Base-by-base conservation (phyloP, 2,797 vertebrate species). In the Florisuga fusca region DNA sequence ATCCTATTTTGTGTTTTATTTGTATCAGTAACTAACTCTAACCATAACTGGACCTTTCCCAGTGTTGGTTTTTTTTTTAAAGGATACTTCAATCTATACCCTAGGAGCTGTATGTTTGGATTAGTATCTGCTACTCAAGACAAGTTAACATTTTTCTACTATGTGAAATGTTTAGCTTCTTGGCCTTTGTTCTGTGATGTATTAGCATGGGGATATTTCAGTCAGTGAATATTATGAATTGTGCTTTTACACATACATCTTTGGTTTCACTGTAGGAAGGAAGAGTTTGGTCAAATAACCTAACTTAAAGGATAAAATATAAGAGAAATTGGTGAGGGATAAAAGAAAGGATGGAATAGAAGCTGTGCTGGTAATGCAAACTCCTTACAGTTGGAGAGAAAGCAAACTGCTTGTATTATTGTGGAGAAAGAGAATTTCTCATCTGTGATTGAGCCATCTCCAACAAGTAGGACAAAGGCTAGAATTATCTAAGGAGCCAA, bases 51-150 rank as follows among this genome's bases (percentile, higher is more conserved):
- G 26, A 5, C 10, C 63, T 33, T 87, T 11, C 11, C 15, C 15
- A 26, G 6, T 48, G 15, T 38, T 38, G 43, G 16, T 18, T 45
- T 45, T 15, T 48, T 63, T 27, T 81, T 55, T 90, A 79, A 58
- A 10, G 2, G 1, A 1, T 20, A 5, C 20, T 19, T 66, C 14
- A 26, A 1, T 4, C 7, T 77, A 2, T 43, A 4, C 11, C 51
- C 14, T 46, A 22, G 21, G 41, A 58, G 8, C n/a, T 51, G 7
- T 43, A 29, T 5, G 7, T 50, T 43, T 76, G 23, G 12, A 48
- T 85, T 51, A 9, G 10, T 58, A 76, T 62, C 73, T 69, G 38
- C 22, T 36, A 1, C 27, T 78, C 9, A 43, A 64, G 27, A 8
- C 16, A 53, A 13, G 11, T 66, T 61, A 73, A 22, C 4, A 26